These are phyloP conservation scores for Crioceris asparagi DNA, from an alignment of 2,888 invertebrate genomes.

Conservation along the genomic window DNA sequence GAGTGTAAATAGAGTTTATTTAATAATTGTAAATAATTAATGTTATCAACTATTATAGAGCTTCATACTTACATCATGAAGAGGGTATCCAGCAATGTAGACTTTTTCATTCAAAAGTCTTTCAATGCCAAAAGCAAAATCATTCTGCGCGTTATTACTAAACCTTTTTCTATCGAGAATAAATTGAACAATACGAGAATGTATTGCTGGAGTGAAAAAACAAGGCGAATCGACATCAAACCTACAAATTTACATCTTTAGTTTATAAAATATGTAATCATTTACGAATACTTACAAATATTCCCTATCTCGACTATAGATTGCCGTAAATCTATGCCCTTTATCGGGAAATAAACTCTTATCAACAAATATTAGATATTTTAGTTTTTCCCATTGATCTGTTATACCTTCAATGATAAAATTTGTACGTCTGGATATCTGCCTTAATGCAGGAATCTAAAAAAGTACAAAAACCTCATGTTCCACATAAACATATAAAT, in stretches of 20 bases:
- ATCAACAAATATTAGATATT: constrained; percentile 56
- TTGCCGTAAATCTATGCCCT: constrained; percentile 72
- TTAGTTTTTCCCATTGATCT: constrained; percentile 45
- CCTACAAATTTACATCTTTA: constrained; percentile 39
- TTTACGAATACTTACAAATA: constrained; percentile 59
- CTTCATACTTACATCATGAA: constrained; percentile 67
- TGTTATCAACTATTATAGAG: too few relatives aligned
- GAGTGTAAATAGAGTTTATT: too few relatives aligned
- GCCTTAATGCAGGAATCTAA: constrained; percentile 52
- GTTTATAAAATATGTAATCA: constrained; percentile 2
- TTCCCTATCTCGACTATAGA: constrained; percentile 83
- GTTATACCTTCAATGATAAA: constrained; percentile 46
- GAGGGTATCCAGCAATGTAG: constrained; percentile 74
- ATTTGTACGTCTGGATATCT: constrained; percentile 51
- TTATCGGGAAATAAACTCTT: constrained; percentile 62
- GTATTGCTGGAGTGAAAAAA: constrained; percentile 78
- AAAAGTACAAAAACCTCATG: constrained; percentile 16
- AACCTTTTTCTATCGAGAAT: constrained; percentile 83
- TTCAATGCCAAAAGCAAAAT: constrained; percentile 73
- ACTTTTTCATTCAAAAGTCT: constrained; percentile 60
- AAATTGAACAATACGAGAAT: constrained; percentile 84
- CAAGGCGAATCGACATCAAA: constrained; percentile 72
- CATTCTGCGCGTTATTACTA: constrained; percentile 49
- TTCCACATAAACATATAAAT: background rate
- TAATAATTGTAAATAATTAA: too few relatives aligned